Conservation (phyloP, 2,797 vertebrate genomes). For the Tragelaphus oryx region DNA sequence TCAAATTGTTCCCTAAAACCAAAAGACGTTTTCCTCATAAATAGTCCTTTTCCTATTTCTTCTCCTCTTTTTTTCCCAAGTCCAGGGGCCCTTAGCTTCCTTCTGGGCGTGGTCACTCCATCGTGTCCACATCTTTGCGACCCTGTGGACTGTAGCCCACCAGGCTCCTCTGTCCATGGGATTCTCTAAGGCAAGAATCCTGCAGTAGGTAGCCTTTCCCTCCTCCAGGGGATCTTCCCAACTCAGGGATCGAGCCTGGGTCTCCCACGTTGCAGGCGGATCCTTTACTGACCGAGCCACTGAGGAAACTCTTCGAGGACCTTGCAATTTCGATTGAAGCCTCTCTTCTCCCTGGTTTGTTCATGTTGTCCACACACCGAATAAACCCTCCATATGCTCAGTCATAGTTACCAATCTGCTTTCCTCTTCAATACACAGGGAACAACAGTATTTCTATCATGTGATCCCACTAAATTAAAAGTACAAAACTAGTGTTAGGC, state of each 20-base stretch:
- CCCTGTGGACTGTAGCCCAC: neutral
- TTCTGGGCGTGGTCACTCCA: neutral
- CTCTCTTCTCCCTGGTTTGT: neutral
- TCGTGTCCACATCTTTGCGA: neutral
- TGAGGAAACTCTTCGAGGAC: neutral
- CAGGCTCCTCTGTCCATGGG: neutral
- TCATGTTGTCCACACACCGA: neutral
- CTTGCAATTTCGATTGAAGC: fast-evolving
- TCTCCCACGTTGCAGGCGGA: neutral
- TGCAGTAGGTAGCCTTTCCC: neutral
- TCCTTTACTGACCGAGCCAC: neutral
- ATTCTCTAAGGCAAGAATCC: neutral
- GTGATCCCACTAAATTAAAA: too few relatives aligned
- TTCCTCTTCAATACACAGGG: neutral
- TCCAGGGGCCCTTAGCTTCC: neutral
- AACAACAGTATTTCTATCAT: neutral
- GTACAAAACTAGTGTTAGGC: too few relatives aligned
- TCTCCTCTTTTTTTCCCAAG: neutral
- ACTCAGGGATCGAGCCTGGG: neutral
- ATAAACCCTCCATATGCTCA: neutral
- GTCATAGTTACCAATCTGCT: neutral
- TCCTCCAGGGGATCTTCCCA: neutral
- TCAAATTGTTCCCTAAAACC: neutral
- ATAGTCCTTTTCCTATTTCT: neutral
- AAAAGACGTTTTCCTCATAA: neutral